phyloP scores from a whole-genome alignment of 2,113 vertebrate genomes.

The Hoplias malabaricus region DNA sequence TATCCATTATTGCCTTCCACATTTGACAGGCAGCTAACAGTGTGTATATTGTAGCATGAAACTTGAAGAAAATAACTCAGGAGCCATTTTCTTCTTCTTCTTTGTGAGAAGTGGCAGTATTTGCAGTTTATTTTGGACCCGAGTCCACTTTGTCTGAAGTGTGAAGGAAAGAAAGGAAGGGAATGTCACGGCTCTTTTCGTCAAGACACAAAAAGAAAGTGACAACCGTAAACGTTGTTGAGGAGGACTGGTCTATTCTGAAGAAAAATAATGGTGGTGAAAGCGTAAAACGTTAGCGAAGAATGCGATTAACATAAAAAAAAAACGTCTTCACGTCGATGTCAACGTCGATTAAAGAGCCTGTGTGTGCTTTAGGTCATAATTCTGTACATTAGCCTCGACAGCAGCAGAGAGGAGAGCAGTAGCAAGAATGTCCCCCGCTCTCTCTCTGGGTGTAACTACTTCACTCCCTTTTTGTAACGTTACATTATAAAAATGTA shows the following conservation, averaged over 20 bases:
- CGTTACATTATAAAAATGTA: too few relatives aligned
- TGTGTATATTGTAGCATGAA: not conserved
- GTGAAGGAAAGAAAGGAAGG: not conserved
- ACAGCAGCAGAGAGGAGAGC: not conserved
- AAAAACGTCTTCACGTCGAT: not conserved
- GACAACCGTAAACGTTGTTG: not conserved
- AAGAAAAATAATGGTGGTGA: not conserved
- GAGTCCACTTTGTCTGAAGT: not conserved
- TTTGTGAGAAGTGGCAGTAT: too few relatives aligned
- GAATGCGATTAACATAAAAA: not conserved
- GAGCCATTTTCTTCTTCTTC: too few relatives aligned
- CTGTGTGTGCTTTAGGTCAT: not conserved
- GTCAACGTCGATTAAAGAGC: not conserved
- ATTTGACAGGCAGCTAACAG: not conserved
- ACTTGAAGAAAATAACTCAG: too few relatives aligned
- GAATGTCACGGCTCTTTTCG: not conserved
- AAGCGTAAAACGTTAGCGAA: too few relatives aligned
- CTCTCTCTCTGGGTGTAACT: not conserved
- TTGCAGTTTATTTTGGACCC: too few relatives aligned
- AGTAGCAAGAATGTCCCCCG: conserved; percentile 16
- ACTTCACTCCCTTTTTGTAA: too few relatives aligned
- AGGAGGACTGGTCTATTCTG: not conserved
- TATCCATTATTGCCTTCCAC: too few relatives aligned
- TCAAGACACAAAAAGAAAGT: not conserved
- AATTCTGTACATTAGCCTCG: not conserved